phyloP scores from a whole-genome alignment of 2,888 invertebrate genomes.

The Patella pellucida region DNA sequence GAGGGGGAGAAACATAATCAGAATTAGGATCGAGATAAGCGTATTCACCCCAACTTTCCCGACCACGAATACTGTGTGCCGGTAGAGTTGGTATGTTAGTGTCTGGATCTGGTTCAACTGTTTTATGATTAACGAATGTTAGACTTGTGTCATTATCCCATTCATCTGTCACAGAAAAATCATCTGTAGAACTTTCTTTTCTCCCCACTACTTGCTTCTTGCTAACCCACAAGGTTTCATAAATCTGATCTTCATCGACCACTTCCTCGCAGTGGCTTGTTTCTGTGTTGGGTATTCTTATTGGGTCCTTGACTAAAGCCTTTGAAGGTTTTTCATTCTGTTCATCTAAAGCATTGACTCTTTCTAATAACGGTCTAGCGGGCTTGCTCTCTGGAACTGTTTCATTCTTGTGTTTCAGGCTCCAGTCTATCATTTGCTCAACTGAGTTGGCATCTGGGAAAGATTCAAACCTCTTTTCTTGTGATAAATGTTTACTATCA shows the following conservation, averaged over 20 bases:
- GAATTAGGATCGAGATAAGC: conserved; percentile 15
- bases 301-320: not conserved
- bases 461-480: too few relatives aligned
- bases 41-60: conserved; percentile 22
- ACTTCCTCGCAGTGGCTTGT: not conserved
- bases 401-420: not conserved
- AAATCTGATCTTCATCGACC: conserved; percentile 17
- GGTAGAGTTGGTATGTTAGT: not conserved
- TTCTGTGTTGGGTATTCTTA: not conserved
- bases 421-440: not conserved
- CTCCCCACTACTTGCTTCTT: conserved; percentile 13
- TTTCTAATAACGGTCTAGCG: too few relatives aligned
- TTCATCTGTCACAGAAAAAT: not conserved
- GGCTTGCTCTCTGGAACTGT: not conserved
- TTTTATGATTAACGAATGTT: conserved; percentile 1
- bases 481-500: too few relatives aligned
- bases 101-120: not conserved
- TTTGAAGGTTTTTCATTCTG: too few relatives aligned
- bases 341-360: too few relatives aligned
- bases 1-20: conserved; percentile 16
- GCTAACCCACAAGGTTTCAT: conserved; percentile 41
- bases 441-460: not conserved
- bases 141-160: not conserved
- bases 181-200: not conserved
- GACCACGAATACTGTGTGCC: not conserved